phyloP scores from a whole-genome alignment of 2,797 vertebrate species.

The Hypotaenidia okinawae region DNA sequence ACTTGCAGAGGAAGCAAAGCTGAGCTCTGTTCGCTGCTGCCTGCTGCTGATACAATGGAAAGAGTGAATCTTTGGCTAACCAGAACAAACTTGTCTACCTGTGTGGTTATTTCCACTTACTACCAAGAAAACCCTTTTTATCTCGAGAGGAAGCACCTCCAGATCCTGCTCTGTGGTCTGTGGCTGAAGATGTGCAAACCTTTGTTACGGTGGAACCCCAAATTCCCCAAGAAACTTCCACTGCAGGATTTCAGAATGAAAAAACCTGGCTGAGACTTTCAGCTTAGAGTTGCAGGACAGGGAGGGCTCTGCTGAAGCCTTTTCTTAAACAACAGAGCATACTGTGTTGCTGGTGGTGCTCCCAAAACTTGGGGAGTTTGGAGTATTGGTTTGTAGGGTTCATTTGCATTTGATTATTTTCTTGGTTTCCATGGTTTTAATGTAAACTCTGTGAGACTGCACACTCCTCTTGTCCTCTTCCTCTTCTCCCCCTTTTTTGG shows the following conservation, averaged over 20 bases:
- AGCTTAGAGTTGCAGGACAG: background rate
- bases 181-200: conserved; percentile 63
- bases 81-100: background rate
- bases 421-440: background rate
- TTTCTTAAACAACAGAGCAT: background rate
- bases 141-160: background rate
- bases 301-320: background rate
- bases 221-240: background rate
- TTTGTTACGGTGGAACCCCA: background rate
- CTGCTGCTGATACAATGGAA: conserved; percentile 19
- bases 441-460: background rate
- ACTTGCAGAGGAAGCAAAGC: conserved; percentile 28
- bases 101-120: conserved; percentile 12
- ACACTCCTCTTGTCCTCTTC: background rate
- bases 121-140: background rate
- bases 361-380: background rate
- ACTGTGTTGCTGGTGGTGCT: background rate
- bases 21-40: conserved; percentile 19
- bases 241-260: background rate
- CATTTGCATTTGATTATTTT: background rate
- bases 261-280: background rate
- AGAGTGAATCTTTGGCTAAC: background rate
- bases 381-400: conserved; percentile 2
- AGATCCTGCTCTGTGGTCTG: background rate
- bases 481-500: background rate